Evolutionary conservation across 2,888 invertebrate species (phyloP).

Genomic region (Napeogenes sylphis): DNA sequence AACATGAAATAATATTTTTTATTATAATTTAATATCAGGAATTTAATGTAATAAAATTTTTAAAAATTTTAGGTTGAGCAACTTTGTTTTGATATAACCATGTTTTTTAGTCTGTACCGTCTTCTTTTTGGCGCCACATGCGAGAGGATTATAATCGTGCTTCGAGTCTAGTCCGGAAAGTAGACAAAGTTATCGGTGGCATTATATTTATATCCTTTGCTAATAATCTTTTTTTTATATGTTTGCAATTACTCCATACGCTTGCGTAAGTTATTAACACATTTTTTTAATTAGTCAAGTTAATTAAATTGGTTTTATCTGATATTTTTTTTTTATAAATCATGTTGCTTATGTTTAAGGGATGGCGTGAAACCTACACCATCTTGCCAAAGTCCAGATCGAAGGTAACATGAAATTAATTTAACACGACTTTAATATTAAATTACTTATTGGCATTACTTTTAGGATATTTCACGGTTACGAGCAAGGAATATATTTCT

Average conservation of each 20-base stretch:
- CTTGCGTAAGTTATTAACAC: slow-evolving; percentile 72
- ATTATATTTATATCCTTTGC: slow-evolving; percentile 82
- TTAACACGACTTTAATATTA: background rate
- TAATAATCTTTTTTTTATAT: slow-evolving; percentile 83
- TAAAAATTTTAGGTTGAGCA: too few species aligned
- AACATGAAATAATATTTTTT: too few species aligned
- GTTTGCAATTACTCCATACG: slow-evolving; percentile 82
- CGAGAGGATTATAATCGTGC: slow-evolving; percentile 80
- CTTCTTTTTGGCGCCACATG: slow-evolving; percentile 53
- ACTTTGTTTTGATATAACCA: too few species aligned
- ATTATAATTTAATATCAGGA: too few species aligned
- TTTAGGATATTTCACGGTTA: slow-evolving; percentile 40
- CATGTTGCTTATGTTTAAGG: background rate
- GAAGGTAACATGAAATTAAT: slow-evolving; percentile 1
- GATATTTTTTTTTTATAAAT: too few species aligned
- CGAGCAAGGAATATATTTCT: slow-evolving; percentile 44
- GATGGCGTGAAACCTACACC: slow-evolving; percentile 1
- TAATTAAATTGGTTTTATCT: too few species aligned
- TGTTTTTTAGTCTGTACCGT: slow-evolving; percentile 33
- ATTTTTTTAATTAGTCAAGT: too few species aligned
- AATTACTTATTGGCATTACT: too few species aligned
- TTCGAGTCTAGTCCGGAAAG: slow-evolving; percentile 72
- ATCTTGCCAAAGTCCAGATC: background rate
- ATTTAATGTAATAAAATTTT: too few species aligned
- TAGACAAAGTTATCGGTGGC: slow-evolving; percentile 79